phyloP scores from a whole-genome alignment of 2,113 vertebrate genomes.

The Calcarius ornatus region DNA sequence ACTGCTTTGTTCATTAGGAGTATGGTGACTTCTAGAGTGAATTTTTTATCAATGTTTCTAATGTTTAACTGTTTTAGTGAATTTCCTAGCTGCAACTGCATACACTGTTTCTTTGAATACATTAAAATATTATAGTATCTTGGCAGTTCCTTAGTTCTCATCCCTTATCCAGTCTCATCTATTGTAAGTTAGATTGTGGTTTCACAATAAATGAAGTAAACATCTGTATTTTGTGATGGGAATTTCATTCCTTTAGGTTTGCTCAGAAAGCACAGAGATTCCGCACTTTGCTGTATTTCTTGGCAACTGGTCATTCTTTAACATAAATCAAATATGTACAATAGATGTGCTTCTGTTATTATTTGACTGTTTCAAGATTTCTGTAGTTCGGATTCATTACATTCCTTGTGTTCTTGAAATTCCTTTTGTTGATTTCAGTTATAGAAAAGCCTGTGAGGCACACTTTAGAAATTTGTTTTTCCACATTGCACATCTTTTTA shows the following conservation, averaged over 20 bases:
- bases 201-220: background rate
- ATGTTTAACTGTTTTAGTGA: background rate
- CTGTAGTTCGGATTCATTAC: background rate
- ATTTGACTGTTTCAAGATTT: background rate
- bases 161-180: background rate
- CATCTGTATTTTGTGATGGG: background rate
- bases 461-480: fast-evolving
- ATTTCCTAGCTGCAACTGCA: background rate
- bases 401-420: background rate
- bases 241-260: background rate
- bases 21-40: background rate
- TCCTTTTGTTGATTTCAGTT: background rate
- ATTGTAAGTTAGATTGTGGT: background rate
- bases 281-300: background rate
- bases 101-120: background rate
- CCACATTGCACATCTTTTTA: background rate
- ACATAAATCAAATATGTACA: background rate
- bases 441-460: background rate
- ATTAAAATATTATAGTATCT: background rate
- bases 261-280: background rate
- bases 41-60: background rate
- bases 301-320: background rate
- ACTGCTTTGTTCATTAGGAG: background rate
- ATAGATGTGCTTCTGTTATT: background rate
- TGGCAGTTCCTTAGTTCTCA: background rate